Conservation (phyloP, 35 echinoderm and acorn worm genomes). For the Amphiura filiformis region DNA sequence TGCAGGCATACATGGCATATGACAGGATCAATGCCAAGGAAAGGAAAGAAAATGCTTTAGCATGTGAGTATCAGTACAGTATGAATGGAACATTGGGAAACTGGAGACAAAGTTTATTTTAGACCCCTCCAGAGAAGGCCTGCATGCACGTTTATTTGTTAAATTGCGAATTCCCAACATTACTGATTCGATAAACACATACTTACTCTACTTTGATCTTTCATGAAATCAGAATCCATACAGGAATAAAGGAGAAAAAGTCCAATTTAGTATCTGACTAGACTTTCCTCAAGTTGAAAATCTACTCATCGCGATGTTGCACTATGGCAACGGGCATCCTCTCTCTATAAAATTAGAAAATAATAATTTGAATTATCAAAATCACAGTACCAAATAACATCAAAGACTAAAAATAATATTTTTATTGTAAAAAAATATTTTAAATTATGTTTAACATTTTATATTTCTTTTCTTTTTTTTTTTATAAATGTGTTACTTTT, state of each 20-base stretch:
- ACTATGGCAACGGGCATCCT: slow-evolving; percentile 16
- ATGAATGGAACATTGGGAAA: no score
- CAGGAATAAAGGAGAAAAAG: not conserved
- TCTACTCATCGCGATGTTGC: not conserved
- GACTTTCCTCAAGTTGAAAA: not conserved
- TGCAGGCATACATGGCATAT: no score
- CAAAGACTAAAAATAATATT: not conserved
- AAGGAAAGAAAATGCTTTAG: no score
- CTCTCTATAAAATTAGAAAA: not conserved
- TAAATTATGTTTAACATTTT: not conserved
- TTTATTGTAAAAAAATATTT: not conserved
- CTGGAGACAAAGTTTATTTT: no score
- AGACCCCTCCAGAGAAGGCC: no score
- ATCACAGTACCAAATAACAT: not conserved
- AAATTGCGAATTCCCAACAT: no score
- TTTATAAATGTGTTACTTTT: not conserved
- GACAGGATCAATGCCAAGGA: no score
- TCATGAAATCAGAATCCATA: not conserved
- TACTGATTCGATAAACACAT: not conserved
- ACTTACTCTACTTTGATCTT: not conserved
- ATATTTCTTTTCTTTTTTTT: not conserved
- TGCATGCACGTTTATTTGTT: no score
- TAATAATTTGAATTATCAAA: not conserved
- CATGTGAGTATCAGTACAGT: no score
- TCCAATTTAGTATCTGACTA: not conserved